Percentiles rank a stretch among this genome's conserved stretches.
Conservation (phyloP, 2,888 invertebrate species). For the Nebria brevicollis region DNA sequence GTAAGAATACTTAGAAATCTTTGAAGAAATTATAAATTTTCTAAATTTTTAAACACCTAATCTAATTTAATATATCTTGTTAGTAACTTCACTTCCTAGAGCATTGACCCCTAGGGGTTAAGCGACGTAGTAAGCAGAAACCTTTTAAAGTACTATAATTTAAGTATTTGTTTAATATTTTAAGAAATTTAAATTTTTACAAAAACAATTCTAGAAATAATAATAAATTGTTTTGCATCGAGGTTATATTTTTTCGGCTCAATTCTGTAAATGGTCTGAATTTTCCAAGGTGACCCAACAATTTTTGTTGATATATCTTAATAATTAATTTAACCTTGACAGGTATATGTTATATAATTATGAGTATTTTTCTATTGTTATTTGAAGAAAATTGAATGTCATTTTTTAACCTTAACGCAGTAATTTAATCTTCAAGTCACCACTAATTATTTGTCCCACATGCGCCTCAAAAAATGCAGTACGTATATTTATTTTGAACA, state of each 20-base stretch:
- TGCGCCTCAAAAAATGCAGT: background rate
- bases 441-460: background rate
- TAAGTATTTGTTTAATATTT: background rate
- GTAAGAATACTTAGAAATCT: slow-evolving; percentile 4
- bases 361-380: slow-evolving; percentile 4
- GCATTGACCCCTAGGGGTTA: background rate
- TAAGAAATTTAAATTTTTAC: background rate
- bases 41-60: background rate
- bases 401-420: background rate
- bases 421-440: background rate
- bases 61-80: background rate
- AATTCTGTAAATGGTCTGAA: slow-evolving; percentile 32
- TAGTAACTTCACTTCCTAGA: background rate
- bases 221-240: background rate
- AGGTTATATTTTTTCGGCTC: slow-evolving; percentile 16
- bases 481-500: background rate
- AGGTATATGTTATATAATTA: slow-evolving; percentile 28
- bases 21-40: background rate
- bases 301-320: slow-evolving; percentile 33
- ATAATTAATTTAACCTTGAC: slow-evolving; percentile 35
- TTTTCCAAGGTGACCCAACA: slow-evolving; percentile 33
- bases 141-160: background rate
- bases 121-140: background rate
- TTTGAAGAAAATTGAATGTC: background rate
- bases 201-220: background rate